These are phyloP conservation scores for Oryctolagus cuniculus DNA, from an alignment of 2,113 vertebrate species.

Conservation along the genomic window mOryCun1.1 NC_091445.1:87380501-87381000, in stretches of 20 bases:
- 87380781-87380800: background rate
- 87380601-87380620: background rate
- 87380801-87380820: constrained; percentile 12
- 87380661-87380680: background rate
- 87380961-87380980: background rate
- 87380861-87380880: constrained; percentile 18
- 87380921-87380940: background rate
- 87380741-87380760: background rate
- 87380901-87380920: background rate
- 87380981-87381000: background rate
- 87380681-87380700: background rate
- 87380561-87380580: background rate
- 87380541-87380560: background rate
- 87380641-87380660: background rate
- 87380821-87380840: background rate
- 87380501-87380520: background rate
- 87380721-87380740: background rate
- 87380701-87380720: background rate
- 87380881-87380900: background rate
- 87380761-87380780: background rate
- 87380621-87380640: constrained; percentile 40
- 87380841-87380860: constrained; percentile 47
- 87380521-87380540: background rate
- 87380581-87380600: background rate
- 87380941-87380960: constrained; percentile 25